Conservation (phyloP, 2,888 invertebrate genomes). For the Drosophila colorata region DNA sequence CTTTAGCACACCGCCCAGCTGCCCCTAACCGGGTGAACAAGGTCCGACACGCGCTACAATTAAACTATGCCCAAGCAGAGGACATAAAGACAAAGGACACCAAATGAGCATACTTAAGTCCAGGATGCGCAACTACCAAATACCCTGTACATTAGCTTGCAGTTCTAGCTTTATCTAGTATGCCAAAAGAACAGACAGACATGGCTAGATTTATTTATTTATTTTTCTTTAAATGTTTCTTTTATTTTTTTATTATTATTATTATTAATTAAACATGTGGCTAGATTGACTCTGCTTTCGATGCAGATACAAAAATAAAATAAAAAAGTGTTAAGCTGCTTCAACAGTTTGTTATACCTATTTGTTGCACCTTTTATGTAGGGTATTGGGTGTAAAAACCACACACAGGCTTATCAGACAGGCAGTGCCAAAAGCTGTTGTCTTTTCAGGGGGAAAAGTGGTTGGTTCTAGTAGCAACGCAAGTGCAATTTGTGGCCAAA, state of each 20-base stretch:
- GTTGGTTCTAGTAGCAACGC: conserved; percentile 46
- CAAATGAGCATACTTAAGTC: not conserved
- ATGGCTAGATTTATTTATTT: too few relatives aligned
- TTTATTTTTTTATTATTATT: too few relatives aligned
- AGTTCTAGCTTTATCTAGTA: too few relatives aligned
- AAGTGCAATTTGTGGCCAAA: conserved; percentile 52
- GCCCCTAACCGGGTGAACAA: conserved; percentile 3
- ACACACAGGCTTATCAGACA: conserved; percentile 51
- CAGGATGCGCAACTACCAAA: not conserved
- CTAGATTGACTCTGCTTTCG: too few relatives aligned
- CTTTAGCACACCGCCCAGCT: not conserved
- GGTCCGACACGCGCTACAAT: conserved; percentile 71
- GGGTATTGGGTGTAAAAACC: conserved; percentile 11
- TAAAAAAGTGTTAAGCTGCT: not conserved
- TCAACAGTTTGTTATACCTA: not conserved
- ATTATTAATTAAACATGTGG: too few relatives aligned
- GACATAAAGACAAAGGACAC: conserved; percentile 40
- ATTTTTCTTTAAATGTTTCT: too few relatives aligned
- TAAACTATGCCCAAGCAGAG: conserved; percentile 70
- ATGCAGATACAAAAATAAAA: not conserved
- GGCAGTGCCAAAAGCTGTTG: conserved; percentile 41
- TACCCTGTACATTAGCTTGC: not conserved
- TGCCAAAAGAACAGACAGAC: too few relatives aligned
- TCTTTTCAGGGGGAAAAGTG: conserved; percentile 17
- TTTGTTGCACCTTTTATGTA: not conserved